A percentile compares a stretch with the other conserved stretches of the same genome.
These are phyloP conservation scores for Sanderia malayensis DNA, from an alignment of 30 jellyfish, hydroid and myxozoan species.

Conservation along the genomic window DNA sequence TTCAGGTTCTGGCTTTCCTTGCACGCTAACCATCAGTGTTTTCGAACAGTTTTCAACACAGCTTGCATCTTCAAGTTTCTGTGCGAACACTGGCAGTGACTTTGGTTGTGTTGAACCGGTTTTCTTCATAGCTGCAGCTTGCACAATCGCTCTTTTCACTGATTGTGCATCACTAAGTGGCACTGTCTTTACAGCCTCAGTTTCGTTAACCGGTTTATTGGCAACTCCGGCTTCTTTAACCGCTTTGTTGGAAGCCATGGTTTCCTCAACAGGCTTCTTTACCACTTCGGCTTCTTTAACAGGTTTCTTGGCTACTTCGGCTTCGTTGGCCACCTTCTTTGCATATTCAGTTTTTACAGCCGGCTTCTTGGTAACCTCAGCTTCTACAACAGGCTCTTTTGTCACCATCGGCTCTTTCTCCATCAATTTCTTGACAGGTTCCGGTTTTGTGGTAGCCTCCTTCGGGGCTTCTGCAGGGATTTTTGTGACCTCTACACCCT, in stretches of 20 bases:
- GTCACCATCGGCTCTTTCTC: background rate
- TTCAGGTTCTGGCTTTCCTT: conserved; percentile 85
- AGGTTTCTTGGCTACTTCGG: too few relatives aligned
- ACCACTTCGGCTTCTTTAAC: too few relatives aligned
- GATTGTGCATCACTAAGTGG: too few relatives aligned
- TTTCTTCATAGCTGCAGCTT: conserved; percentile 16
- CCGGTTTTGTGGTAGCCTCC: background rate
- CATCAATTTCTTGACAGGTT: background rate
- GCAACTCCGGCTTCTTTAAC: too few relatives aligned
- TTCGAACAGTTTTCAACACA: conserved; percentile 32
- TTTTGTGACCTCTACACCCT: background rate
- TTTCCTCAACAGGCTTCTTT: too few relatives aligned
- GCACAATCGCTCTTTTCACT: too few relatives aligned
- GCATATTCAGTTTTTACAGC: background rate
- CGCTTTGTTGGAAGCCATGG: too few relatives aligned
- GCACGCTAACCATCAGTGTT: conserved; percentile 47
- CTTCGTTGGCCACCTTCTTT: conserved; percentile 2
- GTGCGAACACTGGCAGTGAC: conserved; percentile 31
- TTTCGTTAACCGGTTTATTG: too few relatives aligned
- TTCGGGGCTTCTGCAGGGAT: background rate
- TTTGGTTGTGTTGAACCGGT: too few relatives aligned
- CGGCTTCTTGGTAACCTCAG: conserved; percentile 4
- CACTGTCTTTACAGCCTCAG: too few relatives aligned
- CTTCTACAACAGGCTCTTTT: conserved; percentile 11
- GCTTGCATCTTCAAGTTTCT: conserved; percentile 35